These are phyloP conservation scores for Zelostemma sp. DNA, from an alignment of 1,140 invertebrate genomes.

Conservation along the genomic window DNA sequence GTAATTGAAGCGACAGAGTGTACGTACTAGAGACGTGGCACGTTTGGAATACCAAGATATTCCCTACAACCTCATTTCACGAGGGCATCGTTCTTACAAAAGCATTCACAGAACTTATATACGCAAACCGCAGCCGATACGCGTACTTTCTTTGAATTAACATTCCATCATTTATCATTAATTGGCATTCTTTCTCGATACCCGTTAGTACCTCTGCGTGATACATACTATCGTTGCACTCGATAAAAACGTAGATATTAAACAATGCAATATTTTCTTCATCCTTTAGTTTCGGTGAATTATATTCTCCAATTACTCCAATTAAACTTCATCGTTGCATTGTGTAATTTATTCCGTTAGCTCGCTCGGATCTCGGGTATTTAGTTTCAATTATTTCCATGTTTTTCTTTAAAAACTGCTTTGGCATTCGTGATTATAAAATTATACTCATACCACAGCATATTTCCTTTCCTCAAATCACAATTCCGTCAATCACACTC, in stretches of 20 bases:
- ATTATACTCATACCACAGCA: too few species aligned
- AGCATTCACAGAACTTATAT: conserved; percentile 25
- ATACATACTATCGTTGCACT: not conserved
- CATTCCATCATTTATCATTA: conserved; percentile 20
- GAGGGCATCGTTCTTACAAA: conserved; percentile 37
- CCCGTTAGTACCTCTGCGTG: not conserved
- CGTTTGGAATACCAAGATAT: conserved; percentile 37
- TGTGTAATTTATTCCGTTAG: too few species aligned
- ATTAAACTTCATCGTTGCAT: too few species aligned
- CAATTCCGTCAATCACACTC: too few species aligned
- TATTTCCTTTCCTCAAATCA: too few species aligned
- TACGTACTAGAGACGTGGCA: conserved; percentile 28
- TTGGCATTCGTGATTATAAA: too few species aligned
- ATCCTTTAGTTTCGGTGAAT: too few species aligned
- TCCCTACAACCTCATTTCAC: conserved; percentile 41
- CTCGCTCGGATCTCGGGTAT: too few species aligned
- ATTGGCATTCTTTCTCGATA: conserved; percentile 15
- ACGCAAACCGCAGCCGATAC: conserved; percentile 8
- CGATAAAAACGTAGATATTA: conserved; percentile 4
- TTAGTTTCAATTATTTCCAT: too few species aligned
- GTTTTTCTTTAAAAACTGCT: too few species aligned
- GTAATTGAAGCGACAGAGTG: conserved; percentile 34
- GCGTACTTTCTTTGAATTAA: conserved; percentile 28
- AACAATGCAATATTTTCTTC: not conserved
- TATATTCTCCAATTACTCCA: too few species aligned